These are phyloP conservation scores for Philereme transversata DNA, from an alignment of 2,888 invertebrate genomes.

Conservation along the genomic window DNA sequence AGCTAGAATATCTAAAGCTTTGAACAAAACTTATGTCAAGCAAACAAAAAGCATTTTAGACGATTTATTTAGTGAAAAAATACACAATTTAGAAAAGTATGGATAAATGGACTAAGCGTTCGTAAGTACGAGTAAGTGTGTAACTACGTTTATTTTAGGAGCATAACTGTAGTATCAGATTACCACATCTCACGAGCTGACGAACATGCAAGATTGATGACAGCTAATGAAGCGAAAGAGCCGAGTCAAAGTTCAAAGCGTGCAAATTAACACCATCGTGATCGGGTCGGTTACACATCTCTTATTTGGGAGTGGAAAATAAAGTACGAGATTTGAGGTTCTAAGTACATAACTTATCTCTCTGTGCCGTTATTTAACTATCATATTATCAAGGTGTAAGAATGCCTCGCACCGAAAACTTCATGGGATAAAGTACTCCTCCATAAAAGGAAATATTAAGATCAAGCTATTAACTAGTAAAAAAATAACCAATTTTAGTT, in stretches of 20 bases:
- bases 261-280: constrained; percentile 42
- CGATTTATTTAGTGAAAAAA: too few species aligned
- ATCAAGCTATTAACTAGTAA: too few species aligned
- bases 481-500: too few species aligned
- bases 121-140: neutral
- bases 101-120: neutral
- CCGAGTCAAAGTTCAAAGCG: constrained; percentile 53
- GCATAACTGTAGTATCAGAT: constrained; percentile 30
- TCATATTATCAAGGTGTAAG: too few species aligned
- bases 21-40: too few species aligned
- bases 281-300: constrained; percentile 9
- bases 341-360: neutral
- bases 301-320: constrained; percentile 10
- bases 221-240: constrained; percentile 51
- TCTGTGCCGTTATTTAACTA: too few species aligned
- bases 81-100: neutral
- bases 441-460: too few species aligned
- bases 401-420: too few species aligned
- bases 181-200: constrained; percentile 31
- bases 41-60: too few species aligned
- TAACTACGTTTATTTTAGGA: constrained; percentile 1
- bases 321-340: neutral
- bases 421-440: too few species aligned
- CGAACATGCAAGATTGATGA: constrained; percentile 52
- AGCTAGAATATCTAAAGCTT: too few species aligned